These are phyloP conservation scores for Pseudomyrmex concolor DNA, from an alignment of 1,140 invertebrate species.

Conservation along the genomic window DNA sequence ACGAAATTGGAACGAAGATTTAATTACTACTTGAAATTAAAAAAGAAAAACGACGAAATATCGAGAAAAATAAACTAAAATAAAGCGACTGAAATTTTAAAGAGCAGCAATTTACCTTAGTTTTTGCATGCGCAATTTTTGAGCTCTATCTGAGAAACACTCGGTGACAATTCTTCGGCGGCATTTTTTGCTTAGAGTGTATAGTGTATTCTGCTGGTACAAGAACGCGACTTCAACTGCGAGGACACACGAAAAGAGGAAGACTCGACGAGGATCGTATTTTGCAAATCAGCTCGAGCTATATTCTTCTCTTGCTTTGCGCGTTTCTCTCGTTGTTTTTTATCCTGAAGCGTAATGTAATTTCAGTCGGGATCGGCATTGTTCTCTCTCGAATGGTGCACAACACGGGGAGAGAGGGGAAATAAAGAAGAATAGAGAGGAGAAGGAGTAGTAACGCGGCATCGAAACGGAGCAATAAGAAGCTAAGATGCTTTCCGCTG, in stretches of 20 bases:
- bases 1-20: no score
- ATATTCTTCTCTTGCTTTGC: neutral
- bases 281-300: neutral
- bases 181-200: no score
- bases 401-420: no score
- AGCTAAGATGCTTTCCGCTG: slow-evolving; percentile 29
- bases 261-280: slow-evolving; percentile 14
- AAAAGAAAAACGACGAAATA: neutral
- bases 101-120: no score
- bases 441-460: neutral
- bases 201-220: no score
- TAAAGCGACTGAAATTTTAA: neutral
- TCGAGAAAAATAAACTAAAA: neutral
- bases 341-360: slow-evolving; percentile 32
- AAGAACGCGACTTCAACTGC: no score
- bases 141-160: no score
- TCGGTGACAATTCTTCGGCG: no score
- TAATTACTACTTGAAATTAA: neutral
- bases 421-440: neutral
- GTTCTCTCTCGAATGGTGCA: slow-evolving; percentile 38
- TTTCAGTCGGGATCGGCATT: slow-evolving; percentile 40
- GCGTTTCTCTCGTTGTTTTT: slow-evolving; percentile 27
- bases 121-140: no score
- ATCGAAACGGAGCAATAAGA: slow-evolving; percentile 45
- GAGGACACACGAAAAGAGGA: neutral